phyloP scores from a whole-genome alignment of 92 coral and sea anemone genomes.

The Epizoanthus rinbou region DNA sequence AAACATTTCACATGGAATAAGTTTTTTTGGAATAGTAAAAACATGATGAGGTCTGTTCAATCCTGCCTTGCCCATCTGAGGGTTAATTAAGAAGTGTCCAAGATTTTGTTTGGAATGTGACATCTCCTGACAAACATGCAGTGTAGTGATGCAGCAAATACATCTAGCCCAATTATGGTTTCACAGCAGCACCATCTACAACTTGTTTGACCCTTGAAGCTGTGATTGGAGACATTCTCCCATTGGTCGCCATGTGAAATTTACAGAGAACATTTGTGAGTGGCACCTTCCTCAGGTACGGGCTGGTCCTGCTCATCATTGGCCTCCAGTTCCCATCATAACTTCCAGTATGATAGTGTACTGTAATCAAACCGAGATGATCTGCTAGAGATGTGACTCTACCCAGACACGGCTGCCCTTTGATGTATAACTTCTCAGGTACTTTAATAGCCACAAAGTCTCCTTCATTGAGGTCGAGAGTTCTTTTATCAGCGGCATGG shows the following conservation, averaged over 20 bases:
- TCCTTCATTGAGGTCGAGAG: constrained; percentile 65
- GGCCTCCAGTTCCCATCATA: constrained; percentile 92
- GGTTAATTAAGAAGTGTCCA: no score
- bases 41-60: no score
- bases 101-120: not conserved
- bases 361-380: constrained; percentile 68
- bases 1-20: no score
- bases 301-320: constrained; percentile 98
- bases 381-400: constrained; percentile 72
- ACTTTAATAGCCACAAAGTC: constrained; percentile 95
- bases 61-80: no score
- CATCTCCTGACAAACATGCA: not conserved
- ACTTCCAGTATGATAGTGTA: constrained; percentile 90
- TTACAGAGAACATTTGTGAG: constrained; percentile 79
- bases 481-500: constrained; percentile 15
- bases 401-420: constrained; percentile 97
- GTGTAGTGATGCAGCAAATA: not conserved
- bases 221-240: constrained; percentile 89
- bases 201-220: constrained; percentile 67
- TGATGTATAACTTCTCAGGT: constrained; percentile 86
- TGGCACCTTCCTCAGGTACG: constrained; percentile 90
- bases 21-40: no score
- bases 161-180: not conserved
- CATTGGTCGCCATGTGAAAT: constrained; percentile 74
- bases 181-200: constrained; percentile 57